Conservation (phyloP, 2,113 vertebrate genomes). For the Crocuta crocuta region DNA sequence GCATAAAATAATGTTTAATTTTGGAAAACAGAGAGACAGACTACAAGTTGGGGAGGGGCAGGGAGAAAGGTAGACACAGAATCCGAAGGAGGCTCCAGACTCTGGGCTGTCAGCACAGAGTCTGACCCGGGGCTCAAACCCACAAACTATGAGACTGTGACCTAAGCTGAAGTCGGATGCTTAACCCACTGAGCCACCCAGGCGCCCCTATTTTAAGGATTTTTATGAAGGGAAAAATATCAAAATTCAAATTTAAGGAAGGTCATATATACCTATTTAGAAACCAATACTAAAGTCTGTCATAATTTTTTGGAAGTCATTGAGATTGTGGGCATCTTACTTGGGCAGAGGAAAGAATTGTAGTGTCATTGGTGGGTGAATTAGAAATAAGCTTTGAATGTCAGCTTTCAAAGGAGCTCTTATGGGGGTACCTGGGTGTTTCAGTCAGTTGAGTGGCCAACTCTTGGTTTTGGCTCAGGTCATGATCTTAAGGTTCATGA, state of each 20-base stretch:
- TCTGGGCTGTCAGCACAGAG: no score
- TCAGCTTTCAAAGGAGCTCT: not conserved
- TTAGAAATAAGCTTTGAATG: not conserved
- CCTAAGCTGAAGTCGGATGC: no score
- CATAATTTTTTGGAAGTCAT: not conserved
- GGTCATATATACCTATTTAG: not conserved
- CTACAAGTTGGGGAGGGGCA: no score
- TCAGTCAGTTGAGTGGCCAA: no score
- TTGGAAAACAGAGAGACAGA: no score
- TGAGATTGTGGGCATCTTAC: not conserved
- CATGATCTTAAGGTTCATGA: no score
- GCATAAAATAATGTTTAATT: not conserved
- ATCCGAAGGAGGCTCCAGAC: no score
- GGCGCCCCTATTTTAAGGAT: not conserved
- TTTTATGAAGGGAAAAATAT: not conserved
- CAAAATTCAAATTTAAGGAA: not conserved
- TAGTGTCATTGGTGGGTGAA: not conserved
- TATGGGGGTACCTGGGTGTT: not conserved
- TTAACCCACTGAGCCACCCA: no score
- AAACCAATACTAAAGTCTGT: not conserved
- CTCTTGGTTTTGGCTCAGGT: no score
- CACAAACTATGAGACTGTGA: no score
- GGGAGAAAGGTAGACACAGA: no score
- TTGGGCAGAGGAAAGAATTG: not conserved
- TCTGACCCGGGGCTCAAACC: no score